Conservation (phyloP, 1,140 invertebrate genomes). For the Oncopodura yosiiana region DNA sequence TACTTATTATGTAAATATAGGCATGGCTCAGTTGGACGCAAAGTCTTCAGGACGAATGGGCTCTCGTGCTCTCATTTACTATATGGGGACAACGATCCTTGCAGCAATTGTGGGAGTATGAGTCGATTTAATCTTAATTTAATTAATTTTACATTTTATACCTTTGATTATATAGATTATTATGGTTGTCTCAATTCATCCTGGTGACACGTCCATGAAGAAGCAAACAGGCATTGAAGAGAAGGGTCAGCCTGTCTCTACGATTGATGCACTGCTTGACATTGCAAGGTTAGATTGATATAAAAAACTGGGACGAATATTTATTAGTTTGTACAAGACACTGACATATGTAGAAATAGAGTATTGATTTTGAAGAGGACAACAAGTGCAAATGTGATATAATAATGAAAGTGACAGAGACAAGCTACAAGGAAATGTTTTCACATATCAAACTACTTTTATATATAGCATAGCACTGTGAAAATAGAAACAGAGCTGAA, state of each 20-base stretch:
- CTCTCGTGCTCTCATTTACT: constrained; percentile 47
- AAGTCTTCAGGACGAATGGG: constrained; percentile 45
- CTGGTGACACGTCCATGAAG: constrained; percentile 47
- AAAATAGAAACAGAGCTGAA: no score
- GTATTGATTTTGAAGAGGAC: neutral
- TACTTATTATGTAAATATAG: constrained; percentile 23
- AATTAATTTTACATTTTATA: neutral
- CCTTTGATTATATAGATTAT: constrained; percentile 41
- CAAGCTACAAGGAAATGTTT: neutral
- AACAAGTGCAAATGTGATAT: neutral
- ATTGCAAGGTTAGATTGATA: constrained; percentile 45
- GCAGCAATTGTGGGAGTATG: constrained; percentile 45
- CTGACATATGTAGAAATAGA: neutral
- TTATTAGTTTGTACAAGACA: neutral
- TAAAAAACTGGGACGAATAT: neutral
- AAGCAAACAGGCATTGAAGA: constrained; percentile 13
- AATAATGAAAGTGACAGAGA: no score
- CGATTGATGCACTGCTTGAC: constrained; percentile 44
- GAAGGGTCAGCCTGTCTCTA: constrained; percentile 42
- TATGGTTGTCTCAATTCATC: constrained; percentile 57
- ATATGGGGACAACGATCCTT: constrained; percentile 49
- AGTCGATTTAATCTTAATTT: no score
- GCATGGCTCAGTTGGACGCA: constrained; percentile 40
- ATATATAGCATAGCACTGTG: no score
- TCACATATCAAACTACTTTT: neutral